Evolutionary conservation across 1,140 invertebrate genomes (phyloP).

Genomic region (Drosophila insularis): DNA sequence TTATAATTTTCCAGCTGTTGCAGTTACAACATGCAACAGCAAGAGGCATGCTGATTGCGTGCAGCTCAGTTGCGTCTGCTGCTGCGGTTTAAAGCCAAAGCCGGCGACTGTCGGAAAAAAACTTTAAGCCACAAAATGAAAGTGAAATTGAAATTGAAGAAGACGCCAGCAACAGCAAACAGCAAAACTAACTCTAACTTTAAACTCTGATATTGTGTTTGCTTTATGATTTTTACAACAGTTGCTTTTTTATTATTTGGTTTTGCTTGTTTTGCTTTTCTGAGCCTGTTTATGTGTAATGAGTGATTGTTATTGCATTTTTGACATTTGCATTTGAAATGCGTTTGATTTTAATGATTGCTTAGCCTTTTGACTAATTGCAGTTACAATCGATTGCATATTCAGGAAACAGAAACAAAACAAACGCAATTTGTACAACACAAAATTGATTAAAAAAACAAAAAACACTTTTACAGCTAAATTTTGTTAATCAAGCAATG

Average conservation of each 20-base stretch:
- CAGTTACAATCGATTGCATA: slow-evolving; percentile 14
- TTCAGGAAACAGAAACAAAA: slow-evolving; percentile 5
- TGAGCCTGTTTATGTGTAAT: neutral
- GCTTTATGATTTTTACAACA: slow-evolving; percentile 45
- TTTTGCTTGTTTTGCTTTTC: slow-evolving; percentile 11
- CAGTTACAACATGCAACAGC: slow-evolving; percentile 62
- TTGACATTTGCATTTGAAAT: slow-evolving; percentile 24
- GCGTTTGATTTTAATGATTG: slow-evolving; percentile 7
- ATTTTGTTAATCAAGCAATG: slow-evolving; percentile 1
- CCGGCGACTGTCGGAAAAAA: slow-evolving; percentile 69
- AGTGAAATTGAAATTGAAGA: slow-evolving; percentile 77
- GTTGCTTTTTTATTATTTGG: slow-evolving; percentile 26
- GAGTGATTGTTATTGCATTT: slow-evolving; percentile 25
- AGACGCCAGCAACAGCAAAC: slow-evolving; percentile 42
- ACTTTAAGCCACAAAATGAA: slow-evolving; percentile 75
- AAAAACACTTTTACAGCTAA: neutral
- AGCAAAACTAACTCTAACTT: slow-evolving; percentile 34
- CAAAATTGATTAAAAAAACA: neutral
- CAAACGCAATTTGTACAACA: neutral
- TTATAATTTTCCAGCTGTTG: slow-evolving; percentile 70
- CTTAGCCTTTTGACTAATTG: slow-evolving; percentile 24
- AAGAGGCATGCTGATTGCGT: slow-evolving; percentile 59
- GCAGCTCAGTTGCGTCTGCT: slow-evolving; percentile 38
- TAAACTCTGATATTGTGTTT: slow-evolving; percentile 30
- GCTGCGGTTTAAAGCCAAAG: slow-evolving; percentile 43